These are phyloP conservation scores for Drosophila niveifrons DNA, from an alignment of 2,888 invertebrate genomes.

Conservation along the genomic window DNA sequence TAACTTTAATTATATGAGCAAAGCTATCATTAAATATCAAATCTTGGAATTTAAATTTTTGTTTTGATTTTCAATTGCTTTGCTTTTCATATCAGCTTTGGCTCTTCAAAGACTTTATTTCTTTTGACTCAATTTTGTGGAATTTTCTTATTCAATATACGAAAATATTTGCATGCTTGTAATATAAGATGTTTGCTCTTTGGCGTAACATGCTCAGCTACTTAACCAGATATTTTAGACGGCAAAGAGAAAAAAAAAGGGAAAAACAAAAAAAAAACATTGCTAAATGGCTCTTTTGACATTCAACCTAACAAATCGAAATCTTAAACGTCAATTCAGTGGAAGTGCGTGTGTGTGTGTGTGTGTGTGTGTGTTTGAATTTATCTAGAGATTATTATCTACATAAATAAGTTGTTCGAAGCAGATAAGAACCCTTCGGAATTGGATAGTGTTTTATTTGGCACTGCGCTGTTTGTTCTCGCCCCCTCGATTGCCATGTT, in stretches of 20 bases:
- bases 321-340: constrained; percentile 9
- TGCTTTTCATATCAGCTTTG: background rate
- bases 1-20: background rate
- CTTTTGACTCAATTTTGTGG: too few relatives aligned
- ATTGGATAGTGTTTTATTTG: constrained; percentile 52
- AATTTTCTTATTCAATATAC: too few relatives aligned
- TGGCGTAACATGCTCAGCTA: constrained; percentile 6
- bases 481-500: constrained; percentile 58
- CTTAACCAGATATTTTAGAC: background rate
- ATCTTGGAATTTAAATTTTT: too few relatives aligned
- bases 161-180: background rate
- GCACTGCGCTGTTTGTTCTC: constrained; percentile 47
- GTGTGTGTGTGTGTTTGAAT: constrained; percentile 16
- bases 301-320: constrained; percentile 13
- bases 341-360: constrained; percentile 5
- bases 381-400: constrained; percentile 46
- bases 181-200: background rate
- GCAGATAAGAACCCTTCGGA: constrained; percentile 33
- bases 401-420: constrained; percentile 48
- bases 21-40: background rate
- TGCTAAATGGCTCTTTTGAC: constrained; percentile 11
- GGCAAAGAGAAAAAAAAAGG: too few relatives aligned
- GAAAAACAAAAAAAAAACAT: background rate
- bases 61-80: too few relatives aligned
- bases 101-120: too few relatives aligned